phyloP scores from a whole-genome alignment of 1,140 invertebrate species.

The Bombus picipes region DNA sequence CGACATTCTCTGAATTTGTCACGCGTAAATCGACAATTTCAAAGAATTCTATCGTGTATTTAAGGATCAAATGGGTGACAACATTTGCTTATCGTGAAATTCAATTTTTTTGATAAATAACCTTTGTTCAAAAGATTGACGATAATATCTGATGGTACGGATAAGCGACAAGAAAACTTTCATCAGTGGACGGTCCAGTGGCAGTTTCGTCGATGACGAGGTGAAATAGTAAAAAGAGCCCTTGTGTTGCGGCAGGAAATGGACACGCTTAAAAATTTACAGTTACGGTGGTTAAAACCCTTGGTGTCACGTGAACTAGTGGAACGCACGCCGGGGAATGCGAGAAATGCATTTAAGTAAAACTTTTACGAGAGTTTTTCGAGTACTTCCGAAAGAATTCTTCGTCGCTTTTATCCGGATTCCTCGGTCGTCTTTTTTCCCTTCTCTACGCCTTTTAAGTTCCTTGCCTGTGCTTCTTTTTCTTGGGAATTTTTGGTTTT shows the following conservation, averaged over 20 bases:
- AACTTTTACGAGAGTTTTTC: slow-evolving; percentile 45
- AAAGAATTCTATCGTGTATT: too few relatives aligned
- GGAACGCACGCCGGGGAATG: slow-evolving; percentile 24
- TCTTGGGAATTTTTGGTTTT: slow-evolving; percentile 15
- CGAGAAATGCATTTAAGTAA: slow-evolving; percentile 48
- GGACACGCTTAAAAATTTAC: slow-evolving; percentile 43
- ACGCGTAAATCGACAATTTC: not conserved
- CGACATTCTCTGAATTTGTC: too few relatives aligned
- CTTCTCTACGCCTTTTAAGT: too few relatives aligned
- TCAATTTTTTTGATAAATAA: slow-evolving; percentile 1
- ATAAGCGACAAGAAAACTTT: not conserved
- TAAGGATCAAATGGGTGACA: not conserved
- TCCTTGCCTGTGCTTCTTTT: not conserved
- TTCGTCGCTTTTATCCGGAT: slow-evolving; percentile 29
- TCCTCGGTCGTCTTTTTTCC: not conserved
- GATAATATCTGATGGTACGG: not conserved
- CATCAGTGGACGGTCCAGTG: not conserved
- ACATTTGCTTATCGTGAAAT: not conserved
- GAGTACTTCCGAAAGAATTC: slow-evolving; percentile 28
- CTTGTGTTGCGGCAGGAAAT: slow-evolving; percentile 3
- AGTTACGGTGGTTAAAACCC: not conserved
- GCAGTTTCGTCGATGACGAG: not conserved
- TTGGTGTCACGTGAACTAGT: not conserved
- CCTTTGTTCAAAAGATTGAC: not conserved
- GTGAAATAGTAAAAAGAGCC: not conserved